A percentile compares a stretch with the other conserved stretches of the same genome.
These are phyloP conservation scores for Corythaixoides concolor DNA, from an alignment of 2,113 vertebrate species.

Conservation along the genomic window DNA sequence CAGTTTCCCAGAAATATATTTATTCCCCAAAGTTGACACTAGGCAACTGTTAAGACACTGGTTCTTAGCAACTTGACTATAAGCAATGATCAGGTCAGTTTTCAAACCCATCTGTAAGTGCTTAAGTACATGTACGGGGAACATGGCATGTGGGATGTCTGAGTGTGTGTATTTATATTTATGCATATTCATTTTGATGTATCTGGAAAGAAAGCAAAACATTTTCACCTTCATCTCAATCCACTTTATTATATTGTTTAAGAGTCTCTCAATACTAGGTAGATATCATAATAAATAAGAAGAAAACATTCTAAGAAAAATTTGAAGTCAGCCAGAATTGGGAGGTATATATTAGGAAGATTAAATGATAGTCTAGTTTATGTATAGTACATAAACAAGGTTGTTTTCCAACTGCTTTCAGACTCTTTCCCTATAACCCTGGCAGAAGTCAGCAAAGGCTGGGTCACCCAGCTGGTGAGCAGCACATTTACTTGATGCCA, in stretches of 20 bases:
- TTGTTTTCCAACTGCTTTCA: background rate
- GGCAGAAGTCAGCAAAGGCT: background rate
- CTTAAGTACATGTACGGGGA: fast-evolving
- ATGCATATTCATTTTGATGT: background rate
- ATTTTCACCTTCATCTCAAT: background rate
- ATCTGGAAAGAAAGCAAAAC: background rate
- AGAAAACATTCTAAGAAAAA: background rate
- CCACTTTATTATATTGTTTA: background rate
- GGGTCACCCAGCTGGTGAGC: background rate
- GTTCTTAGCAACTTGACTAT: background rate
- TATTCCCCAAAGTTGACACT: background rate
- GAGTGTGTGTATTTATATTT: background rate
- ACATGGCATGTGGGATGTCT: fast-evolving
- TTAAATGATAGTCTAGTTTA: background rate
- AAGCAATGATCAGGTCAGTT: background rate
- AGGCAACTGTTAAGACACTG: background rate
- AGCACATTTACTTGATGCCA: background rate
- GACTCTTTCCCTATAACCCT: background rate
- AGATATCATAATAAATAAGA: background rate
- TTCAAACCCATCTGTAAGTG: background rate
- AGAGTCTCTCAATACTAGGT: background rate
- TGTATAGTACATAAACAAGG: background rate
- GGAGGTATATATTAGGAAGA: background rate
- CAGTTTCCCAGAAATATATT: background rate
- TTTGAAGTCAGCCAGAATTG: background rate